phyloP scores from a whole-genome alignment of 2,888 invertebrate species.

The Timema podura region DNA sequence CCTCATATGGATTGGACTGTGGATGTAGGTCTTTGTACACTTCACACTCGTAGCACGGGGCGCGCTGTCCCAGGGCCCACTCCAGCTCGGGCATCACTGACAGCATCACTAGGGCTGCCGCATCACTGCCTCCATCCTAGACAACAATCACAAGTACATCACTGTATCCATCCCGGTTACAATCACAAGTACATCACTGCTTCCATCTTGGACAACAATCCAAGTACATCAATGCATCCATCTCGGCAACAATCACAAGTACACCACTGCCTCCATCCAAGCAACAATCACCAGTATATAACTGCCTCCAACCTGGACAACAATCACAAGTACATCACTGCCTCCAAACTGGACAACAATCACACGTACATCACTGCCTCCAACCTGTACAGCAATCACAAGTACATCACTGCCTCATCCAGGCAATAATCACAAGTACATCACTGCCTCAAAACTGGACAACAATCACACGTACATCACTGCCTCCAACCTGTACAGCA shows the following conservation, averaged over 20 bases:
- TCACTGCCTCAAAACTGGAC: too few species aligned
- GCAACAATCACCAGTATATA: neutral
- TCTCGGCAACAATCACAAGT: too few species aligned
- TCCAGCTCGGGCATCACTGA: conserved; percentile 25
- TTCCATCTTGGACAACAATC: neutral
- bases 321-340: too few species aligned
- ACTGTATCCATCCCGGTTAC: neutral
- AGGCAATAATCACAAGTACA: too few species aligned
- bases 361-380: too few species aligned
- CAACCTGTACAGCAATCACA: too few species aligned
- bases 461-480: too few species aligned
- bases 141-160: neutral
- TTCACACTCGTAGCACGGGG: conserved; percentile 37
- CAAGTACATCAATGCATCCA: too few species aligned
- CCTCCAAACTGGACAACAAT: too few species aligned
- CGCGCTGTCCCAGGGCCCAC: conserved; percentile 32
- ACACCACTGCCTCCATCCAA: neutral
- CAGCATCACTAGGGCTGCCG: conserved; percentile 23
- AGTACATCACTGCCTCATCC: too few species aligned
- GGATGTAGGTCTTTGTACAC: conserved; percentile 36
- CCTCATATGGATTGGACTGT: conserved; percentile 35
- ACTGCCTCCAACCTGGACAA: too few species aligned
- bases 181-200: neutral
- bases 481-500: too few species aligned
- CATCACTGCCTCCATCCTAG: conserved; percentile 15